Evolutionary conservation across 23 tunicate genomes (phyloP).

Genomic region (Trididemnum nubilum): DNA sequence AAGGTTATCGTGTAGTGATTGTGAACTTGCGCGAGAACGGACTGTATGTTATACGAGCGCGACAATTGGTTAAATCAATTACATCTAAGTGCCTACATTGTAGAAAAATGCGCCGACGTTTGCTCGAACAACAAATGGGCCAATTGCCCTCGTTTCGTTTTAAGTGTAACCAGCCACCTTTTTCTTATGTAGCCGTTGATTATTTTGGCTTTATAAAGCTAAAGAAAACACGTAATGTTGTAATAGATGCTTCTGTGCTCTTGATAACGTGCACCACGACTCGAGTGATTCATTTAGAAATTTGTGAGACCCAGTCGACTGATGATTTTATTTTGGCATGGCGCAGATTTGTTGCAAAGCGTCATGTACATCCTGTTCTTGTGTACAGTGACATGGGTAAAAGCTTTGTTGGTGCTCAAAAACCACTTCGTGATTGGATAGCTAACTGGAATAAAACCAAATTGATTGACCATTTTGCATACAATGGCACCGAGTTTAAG

Average conservation of each 20-base stretch:
- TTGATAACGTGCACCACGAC: slow-evolving; percentile 6
- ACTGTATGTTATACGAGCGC: neutral
- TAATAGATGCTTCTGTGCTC: neutral
- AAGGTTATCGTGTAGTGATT: slow-evolving; percentile 7
- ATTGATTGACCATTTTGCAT: neutral
- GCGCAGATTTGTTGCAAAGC: too few relatives aligned
- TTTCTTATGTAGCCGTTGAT: neutral
- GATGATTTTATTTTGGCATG: neutral
- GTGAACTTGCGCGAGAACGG: neutral
- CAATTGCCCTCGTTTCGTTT: neutral
- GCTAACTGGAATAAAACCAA: neutral
- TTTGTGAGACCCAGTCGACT: neutral
- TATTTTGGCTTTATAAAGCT: neutral
- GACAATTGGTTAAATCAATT: neutral
- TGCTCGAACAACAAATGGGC: neutral
- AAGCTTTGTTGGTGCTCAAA: neutral
- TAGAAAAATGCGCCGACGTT: neutral
- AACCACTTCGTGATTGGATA: neutral
- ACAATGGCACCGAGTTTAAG: neutral
- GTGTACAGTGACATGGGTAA: neutral
- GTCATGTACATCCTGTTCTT: neutral
- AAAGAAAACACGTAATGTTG: neutral
- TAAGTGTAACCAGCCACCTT: neutral
- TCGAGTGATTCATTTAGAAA: neutral
- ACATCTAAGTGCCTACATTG: neutral